Evolutionary conservation across 2,888 invertebrate genomes (phyloP).

Genomic region (Molorchus minor): DNA sequence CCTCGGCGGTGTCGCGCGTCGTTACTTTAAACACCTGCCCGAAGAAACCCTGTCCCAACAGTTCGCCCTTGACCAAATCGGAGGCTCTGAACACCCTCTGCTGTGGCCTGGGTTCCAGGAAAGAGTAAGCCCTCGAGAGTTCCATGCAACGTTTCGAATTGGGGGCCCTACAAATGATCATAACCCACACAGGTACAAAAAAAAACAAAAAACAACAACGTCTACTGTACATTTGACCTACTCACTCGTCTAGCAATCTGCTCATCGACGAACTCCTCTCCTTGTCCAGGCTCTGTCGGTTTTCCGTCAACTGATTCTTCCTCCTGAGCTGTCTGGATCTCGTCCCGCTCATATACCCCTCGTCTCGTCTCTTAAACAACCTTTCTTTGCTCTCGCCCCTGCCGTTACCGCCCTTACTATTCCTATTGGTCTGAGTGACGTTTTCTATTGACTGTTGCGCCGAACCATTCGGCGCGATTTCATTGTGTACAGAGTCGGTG

Average conservation of each 20-base stretch:
- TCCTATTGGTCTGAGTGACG: background rate
- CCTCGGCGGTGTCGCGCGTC: conserved; percentile 88
- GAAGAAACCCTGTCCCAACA: conserved; percentile 93
- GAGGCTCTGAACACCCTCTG: conserved; percentile 89
- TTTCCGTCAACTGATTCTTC: conserved; percentile 63
- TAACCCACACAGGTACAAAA: background rate
- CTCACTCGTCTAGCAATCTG: conserved; percentile 78
- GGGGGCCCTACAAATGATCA: conserved; percentile 55
- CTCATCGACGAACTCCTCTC: conserved; percentile 89
- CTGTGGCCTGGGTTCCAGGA: conserved; percentile 73
- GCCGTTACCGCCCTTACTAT: background rate
- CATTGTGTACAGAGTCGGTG: conserved; percentile 49
- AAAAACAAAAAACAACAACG: background rate
- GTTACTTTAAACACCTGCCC: conserved; percentile 93
- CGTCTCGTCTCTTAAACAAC: conserved; percentile 67
- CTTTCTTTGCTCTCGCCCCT: conserved; percentile 60
- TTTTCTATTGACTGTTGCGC: conserved; percentile 14
- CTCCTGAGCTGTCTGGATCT: conserved; percentile 70
- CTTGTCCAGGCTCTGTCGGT: conserved; percentile 67
- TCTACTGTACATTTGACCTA: conserved; percentile 27
- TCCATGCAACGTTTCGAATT: conserved; percentile 65
- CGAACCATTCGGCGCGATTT: conserved; percentile 21
- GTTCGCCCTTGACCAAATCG: conserved; percentile 87
- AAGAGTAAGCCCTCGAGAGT: conserved; percentile 87
- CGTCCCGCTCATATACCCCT: conserved; percentile 71